Percentiles rank a stretch among this genome's conserved stretches.
phyloP scores from a whole-genome alignment of 2,113 vertebrate genomes.

The Aphyosemion australe region DNA sequence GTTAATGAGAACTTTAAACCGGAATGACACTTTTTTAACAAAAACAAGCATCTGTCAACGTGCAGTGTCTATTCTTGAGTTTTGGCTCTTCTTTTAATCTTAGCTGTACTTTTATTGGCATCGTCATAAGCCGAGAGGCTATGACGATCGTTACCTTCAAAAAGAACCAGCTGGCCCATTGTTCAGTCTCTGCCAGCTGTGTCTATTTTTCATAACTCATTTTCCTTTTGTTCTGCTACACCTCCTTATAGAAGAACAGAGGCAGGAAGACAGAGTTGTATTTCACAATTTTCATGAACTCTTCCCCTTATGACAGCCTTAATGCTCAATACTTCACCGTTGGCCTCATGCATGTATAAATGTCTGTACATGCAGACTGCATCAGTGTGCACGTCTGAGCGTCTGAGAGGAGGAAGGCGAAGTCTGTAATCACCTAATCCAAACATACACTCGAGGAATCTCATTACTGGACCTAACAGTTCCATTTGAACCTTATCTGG shows the following conservation, averaged over 20 bases:
- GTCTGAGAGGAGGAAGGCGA: conserved; percentile 66
- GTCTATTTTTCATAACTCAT: conserved; percentile 80
- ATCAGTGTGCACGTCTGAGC: conserved; percentile 49
- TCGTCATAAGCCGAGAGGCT: conserved; percentile 59
- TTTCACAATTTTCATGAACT: conserved; percentile 73
- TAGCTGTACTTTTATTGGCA: conserved; percentile 66
- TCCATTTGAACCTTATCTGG: conserved; percentile 81
- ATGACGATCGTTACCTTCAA: conserved; percentile 71
- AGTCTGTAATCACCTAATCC: conserved; percentile 83
- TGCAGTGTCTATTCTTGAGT: conserved; percentile 34
- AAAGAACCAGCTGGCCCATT: conserved; percentile 79
- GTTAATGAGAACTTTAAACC: conserved; percentile 20
- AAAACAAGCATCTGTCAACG: no score
- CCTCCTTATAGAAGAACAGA: conserved; percentile 67
- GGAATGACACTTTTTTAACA: conserved; percentile 52
- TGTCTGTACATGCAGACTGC: conserved; percentile 16
- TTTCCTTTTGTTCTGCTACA: conserved; percentile 77
- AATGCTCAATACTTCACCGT: conserved; percentile 10
- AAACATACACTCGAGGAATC: conserved; percentile 81
- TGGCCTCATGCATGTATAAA: conserved; percentile 10
- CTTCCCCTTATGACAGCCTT: conserved; percentile 56
- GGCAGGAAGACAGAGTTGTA: conserved; percentile 69
- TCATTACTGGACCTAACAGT: conserved; percentile 80
- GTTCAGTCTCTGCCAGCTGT: conserved; percentile 79
- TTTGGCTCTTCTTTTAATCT: conserved; percentile 67